Evolutionary conservation across 2,113 vertebrate genomes (phyloP).

Genomic region (Halcyon malimbica): DNA sequence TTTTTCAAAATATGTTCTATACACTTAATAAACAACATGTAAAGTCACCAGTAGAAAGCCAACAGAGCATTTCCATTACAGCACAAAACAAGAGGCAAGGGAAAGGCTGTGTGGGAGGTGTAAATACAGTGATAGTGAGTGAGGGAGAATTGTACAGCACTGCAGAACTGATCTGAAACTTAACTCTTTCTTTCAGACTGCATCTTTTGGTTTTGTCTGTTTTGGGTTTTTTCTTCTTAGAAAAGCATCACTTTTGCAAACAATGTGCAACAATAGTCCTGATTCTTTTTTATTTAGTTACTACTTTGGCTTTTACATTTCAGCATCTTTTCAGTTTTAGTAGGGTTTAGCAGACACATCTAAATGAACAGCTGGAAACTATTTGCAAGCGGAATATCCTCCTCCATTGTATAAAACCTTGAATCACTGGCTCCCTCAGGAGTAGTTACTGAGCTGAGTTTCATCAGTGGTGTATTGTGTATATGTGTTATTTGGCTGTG

Average conservation of each 20-base stretch:
- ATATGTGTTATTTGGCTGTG: background rate
- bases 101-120: constrained; percentile 33
- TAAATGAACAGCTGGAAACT: constrained; percentile 30
- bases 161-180: background rate
- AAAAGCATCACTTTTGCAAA: background rate
- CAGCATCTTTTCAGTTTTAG: background rate
- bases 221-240: background rate
- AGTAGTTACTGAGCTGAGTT: background rate
- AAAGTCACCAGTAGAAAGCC: background rate
- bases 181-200: background rate
- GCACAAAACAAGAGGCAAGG: constrained; percentile 12
- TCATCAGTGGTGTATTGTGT: background rate
- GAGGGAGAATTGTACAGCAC: background rate
- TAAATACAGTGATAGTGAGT: constrained; percentile 3
- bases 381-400: background rate
- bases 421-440: background rate
- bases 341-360: background rate
- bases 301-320: background rate
- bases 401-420: background rate
- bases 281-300: background rate
- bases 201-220: background rate
- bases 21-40: constrained; percentile 3
- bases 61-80: constrained; percentile 8
- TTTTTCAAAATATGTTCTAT: constrained; percentile 27
- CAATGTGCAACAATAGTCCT: background rate